Conservation (phyloP, 2,113 vertebrate species). For the Genyomyrus donnyi region DNA sequence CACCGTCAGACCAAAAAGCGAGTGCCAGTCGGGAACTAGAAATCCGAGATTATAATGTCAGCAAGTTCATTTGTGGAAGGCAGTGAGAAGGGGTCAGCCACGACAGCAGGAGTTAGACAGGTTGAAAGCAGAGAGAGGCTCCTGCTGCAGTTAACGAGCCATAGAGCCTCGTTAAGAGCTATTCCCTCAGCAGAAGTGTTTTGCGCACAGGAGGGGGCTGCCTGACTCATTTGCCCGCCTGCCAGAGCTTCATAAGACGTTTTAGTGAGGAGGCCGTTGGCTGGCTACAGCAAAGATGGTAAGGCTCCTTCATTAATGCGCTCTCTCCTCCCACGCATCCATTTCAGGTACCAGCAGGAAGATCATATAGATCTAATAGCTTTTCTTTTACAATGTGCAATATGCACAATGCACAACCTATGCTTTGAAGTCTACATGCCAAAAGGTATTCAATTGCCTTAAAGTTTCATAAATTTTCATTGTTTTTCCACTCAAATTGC, state of each 20-base stretch:
- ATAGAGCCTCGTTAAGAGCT: not conserved
- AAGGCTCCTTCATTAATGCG: not conserved
- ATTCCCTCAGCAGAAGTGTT: not conserved
- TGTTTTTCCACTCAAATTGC: not conserved
- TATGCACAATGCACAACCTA: not conserved
- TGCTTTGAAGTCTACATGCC: not conserved
- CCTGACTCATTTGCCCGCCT: not conserved
- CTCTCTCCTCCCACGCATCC: not conserved
- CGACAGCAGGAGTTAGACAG: not conserved
- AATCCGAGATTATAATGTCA: not conserved
- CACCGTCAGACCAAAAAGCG: not conserved
- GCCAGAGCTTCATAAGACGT: not conserved
- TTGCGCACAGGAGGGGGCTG: not conserved
- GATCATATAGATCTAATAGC: not conserved
- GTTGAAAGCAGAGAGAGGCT: not conserved
- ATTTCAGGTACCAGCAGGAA: not conserved
- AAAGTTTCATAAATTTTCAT: not conserved
- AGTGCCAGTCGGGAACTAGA: not conserved
- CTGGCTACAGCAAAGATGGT: not conserved
- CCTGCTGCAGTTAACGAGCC: not conserved
- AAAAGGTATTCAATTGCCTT: not conserved
- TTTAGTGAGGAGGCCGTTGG: not conserved
- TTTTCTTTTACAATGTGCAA: not conserved
- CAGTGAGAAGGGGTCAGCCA: not conserved
- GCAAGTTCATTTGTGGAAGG: not conserved